Conservation (phyloP, 2,113 vertebrate genomes). For the Chloropsis hardwickii region DNA sequence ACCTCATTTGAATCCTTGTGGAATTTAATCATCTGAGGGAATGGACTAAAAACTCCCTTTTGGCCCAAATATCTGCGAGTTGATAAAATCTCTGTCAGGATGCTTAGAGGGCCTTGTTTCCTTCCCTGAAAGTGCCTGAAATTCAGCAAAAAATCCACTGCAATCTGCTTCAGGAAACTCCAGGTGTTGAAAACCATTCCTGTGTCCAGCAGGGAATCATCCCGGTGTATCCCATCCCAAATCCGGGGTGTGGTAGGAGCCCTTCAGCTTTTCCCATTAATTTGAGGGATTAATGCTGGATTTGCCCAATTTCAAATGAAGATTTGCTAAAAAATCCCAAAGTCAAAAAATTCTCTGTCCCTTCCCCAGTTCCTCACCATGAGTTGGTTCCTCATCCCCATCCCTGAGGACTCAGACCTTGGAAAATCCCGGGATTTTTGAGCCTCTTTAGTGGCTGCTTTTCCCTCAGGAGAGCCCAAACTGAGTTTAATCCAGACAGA, state of each 20-base stretch:
- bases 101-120: not conserved
- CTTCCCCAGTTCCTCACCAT: not conserved
- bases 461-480: not conserved
- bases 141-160: not conserved
- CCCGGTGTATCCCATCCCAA: not conserved
- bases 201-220: not conserved
- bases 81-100: not conserved
- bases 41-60: not conserved
- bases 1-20: not conserved
- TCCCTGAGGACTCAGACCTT: accelerated
- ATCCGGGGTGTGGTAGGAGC: not conserved
- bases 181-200: not conserved
- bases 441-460: not conserved
- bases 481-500: accelerated
- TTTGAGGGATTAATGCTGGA: not conserved
- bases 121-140: not conserved
- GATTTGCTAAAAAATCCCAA: not conserved
- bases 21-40: not conserved
- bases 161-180: not conserved
- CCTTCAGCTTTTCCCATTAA: not conserved
- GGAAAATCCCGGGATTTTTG: not conserved
- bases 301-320: not conserved
- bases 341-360: not conserved
- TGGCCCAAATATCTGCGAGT: not conserved
- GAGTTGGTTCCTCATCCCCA: not conserved